These are phyloP conservation scores for Athrips mouffetella DNA, from an alignment of 2,888 invertebrate genomes.

Conservation along the genomic window DNA sequence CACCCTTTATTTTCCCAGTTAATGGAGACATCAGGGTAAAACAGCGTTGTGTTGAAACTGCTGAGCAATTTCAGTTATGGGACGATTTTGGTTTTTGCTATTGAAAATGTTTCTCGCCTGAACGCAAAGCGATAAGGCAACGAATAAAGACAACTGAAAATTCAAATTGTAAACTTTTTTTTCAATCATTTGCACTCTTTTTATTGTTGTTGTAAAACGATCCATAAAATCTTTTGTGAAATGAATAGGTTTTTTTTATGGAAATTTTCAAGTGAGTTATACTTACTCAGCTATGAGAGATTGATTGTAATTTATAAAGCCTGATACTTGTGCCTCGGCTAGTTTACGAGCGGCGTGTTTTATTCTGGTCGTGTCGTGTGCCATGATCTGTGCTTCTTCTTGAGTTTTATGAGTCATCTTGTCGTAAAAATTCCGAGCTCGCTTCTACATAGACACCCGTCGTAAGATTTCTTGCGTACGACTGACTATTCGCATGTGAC, in stretches of 20 bases:
- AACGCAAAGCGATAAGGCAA: neutral
- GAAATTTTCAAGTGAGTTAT: constrained; percentile 11
- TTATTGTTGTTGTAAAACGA: neutral
- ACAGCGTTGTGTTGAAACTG: constrained; percentile 21
- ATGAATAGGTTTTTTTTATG: neutral
- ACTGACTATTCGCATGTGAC: constrained; percentile 17
- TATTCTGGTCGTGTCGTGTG: constrained; percentile 31
- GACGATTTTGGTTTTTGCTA: constrained; percentile 15
- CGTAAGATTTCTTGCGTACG: constrained; percentile 16
- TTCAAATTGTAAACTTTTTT: too few species aligned
- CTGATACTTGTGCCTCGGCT: constrained; percentile 23
- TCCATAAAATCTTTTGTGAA: constrained; percentile 16
- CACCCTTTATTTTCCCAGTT: constrained; percentile 27
- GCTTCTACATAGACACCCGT: constrained; percentile 16
- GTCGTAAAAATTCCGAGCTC: constrained; percentile 38
- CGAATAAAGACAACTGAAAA: too few species aligned
- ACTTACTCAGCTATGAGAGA: neutral
- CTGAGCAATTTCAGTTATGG: constrained; percentile 20
- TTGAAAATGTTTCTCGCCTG: constrained; percentile 13
- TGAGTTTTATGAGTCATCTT: constrained; percentile 35
- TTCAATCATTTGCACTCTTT: too few species aligned
- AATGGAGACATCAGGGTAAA: constrained; percentile 26
- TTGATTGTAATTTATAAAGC: constrained; percentile 14
- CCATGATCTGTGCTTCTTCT: constrained; percentile 29
- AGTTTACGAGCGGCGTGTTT: constrained; percentile 22